Evolutionary conservation across 2,888 invertebrate genomes (phyloP).

Genomic region (Dolichomitus sp.): DNA sequence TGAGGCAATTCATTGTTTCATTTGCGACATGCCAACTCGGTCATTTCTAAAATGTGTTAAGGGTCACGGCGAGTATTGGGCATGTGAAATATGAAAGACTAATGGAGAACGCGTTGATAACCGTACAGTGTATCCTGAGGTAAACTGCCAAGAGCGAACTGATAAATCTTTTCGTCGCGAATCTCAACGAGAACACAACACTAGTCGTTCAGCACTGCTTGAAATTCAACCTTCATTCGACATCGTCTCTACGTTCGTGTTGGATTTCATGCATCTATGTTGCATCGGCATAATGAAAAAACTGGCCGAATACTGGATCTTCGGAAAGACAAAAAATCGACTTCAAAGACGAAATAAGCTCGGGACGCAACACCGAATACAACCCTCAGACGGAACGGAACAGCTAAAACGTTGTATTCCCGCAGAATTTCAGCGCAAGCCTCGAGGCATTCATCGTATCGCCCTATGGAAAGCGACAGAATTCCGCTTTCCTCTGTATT

Average conservation of each 20-base stretch:
- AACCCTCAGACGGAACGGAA: slow-evolving; percentile 14
- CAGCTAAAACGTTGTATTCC: slow-evolving; percentile 33
- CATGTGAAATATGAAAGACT: slow-evolving; percentile 67
- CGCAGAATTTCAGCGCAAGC: slow-evolving; percentile 57
- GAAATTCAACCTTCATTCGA: slow-evolving; percentile 26
- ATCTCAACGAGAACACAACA: slow-evolving; percentile 5
- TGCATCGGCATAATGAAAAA: slow-evolving; percentile 51
- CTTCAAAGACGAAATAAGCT: slow-evolving; percentile 12
- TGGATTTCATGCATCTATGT: slow-evolving; percentile 57
- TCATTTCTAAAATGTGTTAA: slow-evolving; percentile 66
- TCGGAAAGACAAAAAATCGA: neutral
- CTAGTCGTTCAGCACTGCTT: slow-evolving; percentile 37
- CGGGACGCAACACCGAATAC: neutral
- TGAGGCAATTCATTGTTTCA: slow-evolving; percentile 61
- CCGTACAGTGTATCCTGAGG: slow-evolving; percentile 40
- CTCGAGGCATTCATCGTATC: slow-evolving; percentile 42
- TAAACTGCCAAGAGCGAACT: slow-evolving; percentile 20
- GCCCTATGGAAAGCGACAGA: slow-evolving; percentile 61
- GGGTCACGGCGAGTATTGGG: slow-evolving; percentile 65
- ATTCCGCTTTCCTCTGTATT: slow-evolving; percentile 54
- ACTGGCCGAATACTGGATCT: slow-evolving; percentile 25
- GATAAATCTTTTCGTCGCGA: slow-evolving; percentile 26
- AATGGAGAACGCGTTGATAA: slow-evolving; percentile 46
- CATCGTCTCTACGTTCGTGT: slow-evolving; percentile 36
- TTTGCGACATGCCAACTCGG: slow-evolving; percentile 68